Base-by-base conservation (phyloP, 2,113 vertebrate species). In the Notarius quadriscutis region DNA sequence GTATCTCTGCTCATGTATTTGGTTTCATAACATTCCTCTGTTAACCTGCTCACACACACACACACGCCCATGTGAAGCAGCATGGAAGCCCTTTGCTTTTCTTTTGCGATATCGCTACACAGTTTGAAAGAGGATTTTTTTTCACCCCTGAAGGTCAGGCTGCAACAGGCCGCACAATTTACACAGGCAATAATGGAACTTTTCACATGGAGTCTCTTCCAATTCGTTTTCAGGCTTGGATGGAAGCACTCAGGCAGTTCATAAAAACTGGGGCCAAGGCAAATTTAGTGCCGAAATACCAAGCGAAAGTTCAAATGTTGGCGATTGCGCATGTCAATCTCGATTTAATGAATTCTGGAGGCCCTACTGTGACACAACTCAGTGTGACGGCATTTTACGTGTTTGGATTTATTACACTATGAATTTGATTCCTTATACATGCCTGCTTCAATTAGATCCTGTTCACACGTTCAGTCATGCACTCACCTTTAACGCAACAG, bases 101-200 rank as follows among this genome's bases (percentile, higher is more conserved):
- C 89, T 88, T 95, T 93, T 94, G 93, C 94, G 88, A 93, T 94
- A 93, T 92, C 90, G 91, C 94, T 93, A 92, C 90, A 53, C 91
- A 95, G 94, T 94, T 91, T 94, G 93, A 95, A 94, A 95, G 93
- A 94, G 94, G 93, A 93, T 93, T 93, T 81, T 58, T 48, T 58
- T 81, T 60, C 86, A 89, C 92, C 83, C 90, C 90, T 90, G 92
- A 95, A 95, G 92, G 94, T 89, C 91, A 53, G 88, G 55, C 71
- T 78, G 81, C 72, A 87, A 81, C 63, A n/a, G 79, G 72, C 85
- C 51, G 71, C 84, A 86, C 87, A 85, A 88, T 89, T 89, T 88
- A 89, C 78, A 78, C 83, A 88, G 72, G 82, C 89, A 89, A 84
- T 89, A 88, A 89, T 65, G 53, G 69, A 80, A 34, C 83, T 87